Evolutionary conservation across 2,113 vertebrate species (phyloP), one percentile per base, ranked within the genome.

Genomic region (Hippocampus abdominalis): DNA sequence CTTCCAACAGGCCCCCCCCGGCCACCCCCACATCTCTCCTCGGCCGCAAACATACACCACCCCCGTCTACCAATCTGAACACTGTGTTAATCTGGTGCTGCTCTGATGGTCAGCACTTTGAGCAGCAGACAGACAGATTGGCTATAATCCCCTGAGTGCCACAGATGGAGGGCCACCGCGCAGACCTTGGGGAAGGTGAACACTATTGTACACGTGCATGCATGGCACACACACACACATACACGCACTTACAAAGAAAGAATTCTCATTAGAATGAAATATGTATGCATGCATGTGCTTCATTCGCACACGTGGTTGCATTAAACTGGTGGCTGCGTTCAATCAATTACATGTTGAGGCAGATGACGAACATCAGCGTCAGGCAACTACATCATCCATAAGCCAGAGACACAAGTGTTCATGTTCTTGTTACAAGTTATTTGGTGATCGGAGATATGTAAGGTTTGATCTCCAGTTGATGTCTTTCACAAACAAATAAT

Each of bases 61-160:
- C 69, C 27, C 32, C 51, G 13, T 1, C 60, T 8, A 63, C 78
- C 88, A 86, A 80, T 86, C 84, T 84, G 82, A 78, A 78, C 77
- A 81, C 81, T 84, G 82, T 86, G 87, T 89, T 90, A 89, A 90
- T 90, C 89, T 90, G 86, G 67, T 80, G 84, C 87, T 84, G 86
- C 77, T 86, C 77, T 84, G 89, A 75, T 80, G 44, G 87, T 90
- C 87, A 90, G 87, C 89, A 90, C 85, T 90, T 89, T 87, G 86
- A 85, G 82, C 75, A 36, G 84, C 85, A 90, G 89, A 90, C 89
- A 88, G 89, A 90, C 89, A 87, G 89, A 89, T 90, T 89, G 89
- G 83, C 87, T 89, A 81, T 90, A 90, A 90, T 90, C 89, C 89
- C 84, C 86, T 84, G 86, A 89, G 85, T 81, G 82, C 86, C 86